Conservation (phyloP, 2,888 invertebrate genomes). For the Drosophila greeni region DNA sequence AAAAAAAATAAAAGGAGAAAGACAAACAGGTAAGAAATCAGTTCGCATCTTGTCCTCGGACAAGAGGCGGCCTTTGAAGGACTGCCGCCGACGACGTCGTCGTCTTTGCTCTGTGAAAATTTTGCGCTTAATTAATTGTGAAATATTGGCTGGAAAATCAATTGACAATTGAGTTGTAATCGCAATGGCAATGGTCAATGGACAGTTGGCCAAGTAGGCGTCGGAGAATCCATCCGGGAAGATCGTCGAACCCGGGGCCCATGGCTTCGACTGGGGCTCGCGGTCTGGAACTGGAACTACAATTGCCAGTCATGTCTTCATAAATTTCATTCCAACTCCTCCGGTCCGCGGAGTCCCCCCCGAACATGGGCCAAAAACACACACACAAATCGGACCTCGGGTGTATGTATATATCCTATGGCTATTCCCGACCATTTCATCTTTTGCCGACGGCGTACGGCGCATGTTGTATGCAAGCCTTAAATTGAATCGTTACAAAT, state of each 20-base stretch:
- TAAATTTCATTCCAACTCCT: constrained; percentile 65
- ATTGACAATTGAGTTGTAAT: constrained; percentile 61
- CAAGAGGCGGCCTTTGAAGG: constrained; percentile 37
- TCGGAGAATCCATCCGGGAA: constrained; percentile 34
- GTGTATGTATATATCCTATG: constrained; percentile 34
- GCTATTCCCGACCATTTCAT: constrained; percentile 71
- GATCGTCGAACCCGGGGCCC: constrained; percentile 45
- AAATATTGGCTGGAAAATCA: constrained; percentile 59
- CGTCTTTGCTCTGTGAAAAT: constrained; percentile 48
- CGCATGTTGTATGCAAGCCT: constrained; percentile 69
- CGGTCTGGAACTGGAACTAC: constrained; percentile 53
- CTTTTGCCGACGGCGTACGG: constrained; percentile 66
- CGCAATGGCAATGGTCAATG: constrained; percentile 39
- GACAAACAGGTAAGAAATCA: constrained; percentile 53
- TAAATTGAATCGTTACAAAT: constrained; percentile 77
- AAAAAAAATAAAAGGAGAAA: constrained; percentile 5
- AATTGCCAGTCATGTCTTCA: constrained; percentile 74
- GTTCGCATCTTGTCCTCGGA: constrained; percentile 38
- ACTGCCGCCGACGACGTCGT: constrained; percentile 42
- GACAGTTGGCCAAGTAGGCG: constrained; percentile 45
- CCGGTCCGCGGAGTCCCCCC: constrained; percentile 36
- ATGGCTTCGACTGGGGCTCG: neutral
- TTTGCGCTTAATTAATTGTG: constrained; percentile 70
- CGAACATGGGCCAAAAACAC: constrained; percentile 61
- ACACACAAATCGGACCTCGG: constrained; percentile 55